Evolutionary conservation across 2,888 invertebrate species (phyloP).

Genomic region (Mesorhabditis sp.): DNA sequence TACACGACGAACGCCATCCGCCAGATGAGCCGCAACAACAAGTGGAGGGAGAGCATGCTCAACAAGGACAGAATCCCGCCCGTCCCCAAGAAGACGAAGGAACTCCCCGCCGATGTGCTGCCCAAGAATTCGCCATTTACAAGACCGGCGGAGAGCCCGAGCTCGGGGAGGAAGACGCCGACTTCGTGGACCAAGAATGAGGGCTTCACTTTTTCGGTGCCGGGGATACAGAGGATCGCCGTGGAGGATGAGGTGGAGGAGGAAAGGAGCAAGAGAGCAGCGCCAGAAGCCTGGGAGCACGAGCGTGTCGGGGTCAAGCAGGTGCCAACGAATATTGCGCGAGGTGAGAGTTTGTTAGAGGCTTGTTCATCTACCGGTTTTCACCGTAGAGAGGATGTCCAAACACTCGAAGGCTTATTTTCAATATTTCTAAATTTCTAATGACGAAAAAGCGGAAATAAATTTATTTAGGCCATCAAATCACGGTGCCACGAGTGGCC

Average conservation of each 20-base stretch:
- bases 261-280: neutral
- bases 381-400: too few relatives aligned
- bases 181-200: slow-evolving; percentile 4
- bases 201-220: neutral
- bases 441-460: too few relatives aligned
- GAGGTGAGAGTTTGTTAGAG: too few relatives aligned
- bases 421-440: too few relatives aligned
- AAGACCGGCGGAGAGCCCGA: neutral
- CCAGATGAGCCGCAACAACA: slow-evolving; percentile 32
- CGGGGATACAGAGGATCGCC: neutral
- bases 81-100: neutral
- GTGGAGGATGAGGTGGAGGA: neutral
- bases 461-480: too few relatives aligned
- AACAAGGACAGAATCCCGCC: neutral
- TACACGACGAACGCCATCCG: slow-evolving; percentile 16
- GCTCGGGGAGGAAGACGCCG: neutral
- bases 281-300: too few relatives aligned
- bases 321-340: too few relatives aligned
- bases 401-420: too few relatives aligned
- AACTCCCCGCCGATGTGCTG: neutral
- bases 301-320: too few relatives aligned
- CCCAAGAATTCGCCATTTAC: slow-evolving; percentile 4
- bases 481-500: too few relatives aligned
- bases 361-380: too few relatives aligned
- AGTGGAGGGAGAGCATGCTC: slow-evolving; percentile 20